Evolutionary conservation across 2,797 vertebrate genomes (phyloP).

Genomic region (Oceanodroma leucorhoa): DNA sequence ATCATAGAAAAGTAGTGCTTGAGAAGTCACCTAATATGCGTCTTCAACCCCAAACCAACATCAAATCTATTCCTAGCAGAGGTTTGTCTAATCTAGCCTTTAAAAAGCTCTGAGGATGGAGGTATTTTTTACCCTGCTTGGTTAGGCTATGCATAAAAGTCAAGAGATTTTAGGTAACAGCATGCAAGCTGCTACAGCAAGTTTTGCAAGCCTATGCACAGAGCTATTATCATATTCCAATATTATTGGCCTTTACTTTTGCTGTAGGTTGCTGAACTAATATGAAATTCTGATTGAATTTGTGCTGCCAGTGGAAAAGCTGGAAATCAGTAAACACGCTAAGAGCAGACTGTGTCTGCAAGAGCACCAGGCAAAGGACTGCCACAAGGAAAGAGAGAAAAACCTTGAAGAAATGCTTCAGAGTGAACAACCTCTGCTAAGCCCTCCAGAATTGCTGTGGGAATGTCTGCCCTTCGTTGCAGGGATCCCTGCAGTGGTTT

Average conservation of each 20-base stretch:
- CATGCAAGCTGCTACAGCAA: not conserved
- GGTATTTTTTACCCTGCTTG: not conserved
- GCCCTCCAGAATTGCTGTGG: not conserved
- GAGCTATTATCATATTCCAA: not conserved
- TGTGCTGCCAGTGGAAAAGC: not conserved
- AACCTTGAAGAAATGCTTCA: not conserved
- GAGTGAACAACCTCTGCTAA: not conserved
- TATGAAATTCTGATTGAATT: conserved; percentile 46
- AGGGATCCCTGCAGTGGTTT: not conserved
- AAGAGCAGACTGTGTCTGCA: not conserved
- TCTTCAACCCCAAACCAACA: not conserved
- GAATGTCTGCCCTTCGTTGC: not conserved
- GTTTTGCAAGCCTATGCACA: not conserved
- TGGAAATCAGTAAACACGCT: not conserved
- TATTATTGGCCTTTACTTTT: not conserved
- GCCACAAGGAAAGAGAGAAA: not conserved
- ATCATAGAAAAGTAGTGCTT: not conserved
- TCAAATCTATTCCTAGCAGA: not conserved
- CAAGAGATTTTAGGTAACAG: not conserved
- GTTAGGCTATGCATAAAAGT: not conserved
- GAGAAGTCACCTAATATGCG: fast-evolving
- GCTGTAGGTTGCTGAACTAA: conserved; percentile 2
- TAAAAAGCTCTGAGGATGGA: not conserved
- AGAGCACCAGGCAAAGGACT: not conserved
- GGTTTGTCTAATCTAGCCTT: not conserved